Base-by-base conservation (phyloP, 2,888 invertebrate species). In the Arge pagana region DNA sequence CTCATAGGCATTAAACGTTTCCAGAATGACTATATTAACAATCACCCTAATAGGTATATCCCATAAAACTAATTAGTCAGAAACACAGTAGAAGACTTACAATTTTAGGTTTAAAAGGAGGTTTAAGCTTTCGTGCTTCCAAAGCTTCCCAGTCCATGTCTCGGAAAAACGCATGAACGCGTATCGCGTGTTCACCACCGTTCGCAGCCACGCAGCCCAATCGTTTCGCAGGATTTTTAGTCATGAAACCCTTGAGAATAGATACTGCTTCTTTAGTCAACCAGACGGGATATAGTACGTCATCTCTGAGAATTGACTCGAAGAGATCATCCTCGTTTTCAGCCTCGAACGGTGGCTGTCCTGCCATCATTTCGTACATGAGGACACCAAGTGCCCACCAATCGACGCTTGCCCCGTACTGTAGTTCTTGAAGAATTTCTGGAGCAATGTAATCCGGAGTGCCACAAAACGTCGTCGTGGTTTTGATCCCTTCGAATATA, bases 351-450 rank as follows among this genome's bases (percentile, higher is more conserved):
- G 98, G 98, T 53, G 98, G 98, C 79, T 99, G 98, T 0, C 98
- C 97, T 1, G 96, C 97, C 93, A 97, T 90, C 97, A 98, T 98
- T 84, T 98, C 97, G 79, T 98, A 98, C 92, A 97, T 92, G 37
- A 97, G 84, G 54, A 98, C 97, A 45, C 97, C 98, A 60, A 98
- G 82, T 57, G 97, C 97, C 97, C 97, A 98, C 93, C 93, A 93
- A 79, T 93, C 93, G 53, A 93, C 93, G 56, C 90, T 89, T 24
- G 90, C 88, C 0, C 92, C 92, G 73, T 93, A 93, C 72, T 96
- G 92, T 67, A 93, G 82, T 79, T 96, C 96, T 78, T 95, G 93
- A 52, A 96, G 83, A 73, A 96, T 96, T 86, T 97, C 97, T 3
- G 98, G 98, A 28, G 98, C 98, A 62, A 99, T 99, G 77, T 99